A percentile compares a stretch with the other conserved stretches of the same genome.
Evolutionary conservation across 2,888 invertebrate species (phyloP).

Genomic region (Drosophila tripunctata): DNA sequence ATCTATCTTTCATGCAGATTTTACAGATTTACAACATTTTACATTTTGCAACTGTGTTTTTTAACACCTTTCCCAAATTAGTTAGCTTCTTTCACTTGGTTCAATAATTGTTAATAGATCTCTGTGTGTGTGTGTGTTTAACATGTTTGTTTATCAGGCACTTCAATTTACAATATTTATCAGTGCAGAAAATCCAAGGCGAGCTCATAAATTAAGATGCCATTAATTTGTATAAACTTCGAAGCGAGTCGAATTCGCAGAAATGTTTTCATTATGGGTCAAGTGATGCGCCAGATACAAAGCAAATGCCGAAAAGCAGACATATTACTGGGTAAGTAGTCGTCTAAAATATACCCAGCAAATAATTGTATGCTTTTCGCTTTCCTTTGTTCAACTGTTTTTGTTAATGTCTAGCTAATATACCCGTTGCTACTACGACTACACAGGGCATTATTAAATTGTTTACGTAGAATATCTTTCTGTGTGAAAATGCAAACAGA

Average conservation of each 20-base stretch:
- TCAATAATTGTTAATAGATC: not conserved
- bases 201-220: conserved; percentile 53
- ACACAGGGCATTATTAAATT: conserved; percentile 10
- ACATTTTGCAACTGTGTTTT: conserved; percentile 6
- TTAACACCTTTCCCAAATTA: conserved; percentile 27
- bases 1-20: no score
- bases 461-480: conserved; percentile 22
- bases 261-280: conserved; percentile 53
- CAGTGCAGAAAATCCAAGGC: conserved; percentile 56
- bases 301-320: not conserved
- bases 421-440: not conserved
- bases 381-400: no score
- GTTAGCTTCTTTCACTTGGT: not conserved
- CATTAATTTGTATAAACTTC: conserved; percentile 44
- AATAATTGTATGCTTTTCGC: not conserved
- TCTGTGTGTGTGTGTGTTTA: no score
- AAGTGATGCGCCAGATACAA: conserved; percentile 27
- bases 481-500: conserved; percentile 35
- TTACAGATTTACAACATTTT: conserved; percentile 10
- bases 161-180: conserved; percentile 47
- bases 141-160: conserved; percentile 47
- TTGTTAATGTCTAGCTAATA: not conserved
- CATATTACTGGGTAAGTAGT: no score
- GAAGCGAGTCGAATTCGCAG: conserved; percentile 40
- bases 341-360: conserved; percentile 4